Conservation (phyloP, 23 tunicate species). For the Phallusia fumigata region DNA sequence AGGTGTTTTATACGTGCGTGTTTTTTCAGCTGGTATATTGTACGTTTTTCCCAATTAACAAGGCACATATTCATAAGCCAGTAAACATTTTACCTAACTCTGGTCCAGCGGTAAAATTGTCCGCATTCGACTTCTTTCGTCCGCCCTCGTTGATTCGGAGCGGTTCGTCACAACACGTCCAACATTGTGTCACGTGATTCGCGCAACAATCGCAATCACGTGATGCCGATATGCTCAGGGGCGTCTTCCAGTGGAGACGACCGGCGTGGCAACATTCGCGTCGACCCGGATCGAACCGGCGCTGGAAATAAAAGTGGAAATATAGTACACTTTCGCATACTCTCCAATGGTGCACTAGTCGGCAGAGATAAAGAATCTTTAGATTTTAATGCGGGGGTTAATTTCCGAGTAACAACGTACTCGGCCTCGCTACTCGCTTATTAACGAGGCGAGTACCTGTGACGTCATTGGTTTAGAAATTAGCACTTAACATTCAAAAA, state of each 20-base stretch:
- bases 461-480: too few species aligned
- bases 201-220: slow-evolving; percentile 33
- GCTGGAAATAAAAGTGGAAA: neutral
- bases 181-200: slow-evolving; percentile 20
- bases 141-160: neutral
- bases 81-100: neutral
- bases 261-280: slow-evolving; percentile 33
- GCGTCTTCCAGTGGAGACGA: slow-evolving; percentile 24
- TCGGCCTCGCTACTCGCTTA: too few species aligned
- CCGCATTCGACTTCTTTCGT: neutral
- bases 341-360: too few species aligned
- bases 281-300: slow-evolving; percentile 6
- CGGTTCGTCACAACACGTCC: slow-evolving; percentile 45
- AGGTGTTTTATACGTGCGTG: too few species aligned
- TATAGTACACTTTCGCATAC: too few species aligned
- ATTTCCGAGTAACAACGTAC: too few species aligned
- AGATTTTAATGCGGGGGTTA: too few species aligned
- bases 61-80: neutral
- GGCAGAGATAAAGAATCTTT: too few species aligned
- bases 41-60: neutral
- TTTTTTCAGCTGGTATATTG: too few species aligned
- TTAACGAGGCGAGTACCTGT: too few species aligned
- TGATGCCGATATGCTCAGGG: slow-evolving; percentile 4
- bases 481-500: too few species aligned
- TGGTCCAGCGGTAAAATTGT: neutral